phyloP scores from a whole-genome alignment of 2,113 vertebrate species.

The Peromyscus maniculatus region DNA sequence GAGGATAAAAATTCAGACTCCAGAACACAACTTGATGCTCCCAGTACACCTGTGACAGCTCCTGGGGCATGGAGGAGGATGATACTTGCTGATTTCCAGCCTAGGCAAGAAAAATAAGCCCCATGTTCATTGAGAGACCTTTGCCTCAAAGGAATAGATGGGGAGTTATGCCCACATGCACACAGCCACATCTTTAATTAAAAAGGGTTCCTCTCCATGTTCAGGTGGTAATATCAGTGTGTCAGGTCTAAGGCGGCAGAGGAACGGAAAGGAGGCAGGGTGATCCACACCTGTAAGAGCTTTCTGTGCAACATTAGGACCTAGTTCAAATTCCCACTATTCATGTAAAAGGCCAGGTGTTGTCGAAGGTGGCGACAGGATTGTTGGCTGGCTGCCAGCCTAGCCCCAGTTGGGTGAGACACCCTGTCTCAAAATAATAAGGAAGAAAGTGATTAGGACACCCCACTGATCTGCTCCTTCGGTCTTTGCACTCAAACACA shows the following conservation, averaged over 20 bases:
- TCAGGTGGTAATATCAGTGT: not conserved
- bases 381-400: not conserved
- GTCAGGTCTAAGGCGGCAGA: not conserved
- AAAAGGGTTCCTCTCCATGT: not conserved
- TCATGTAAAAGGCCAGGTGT: not conserved
- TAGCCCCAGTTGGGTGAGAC: not conserved
- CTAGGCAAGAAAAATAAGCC: not conserved
- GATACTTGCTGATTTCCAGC: not conserved
- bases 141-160: not conserved
- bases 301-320: not conserved
- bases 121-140: no score
- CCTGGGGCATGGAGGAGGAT: not conserved
- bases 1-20: not conserved
- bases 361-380: not conserved
- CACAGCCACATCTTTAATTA: not conserved
- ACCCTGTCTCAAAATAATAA: not conserved
- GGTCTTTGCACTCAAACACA: not conserved
- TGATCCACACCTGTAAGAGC: not conserved
- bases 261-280: not conserved
- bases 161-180: not conserved
- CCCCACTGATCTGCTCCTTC: not conserved
- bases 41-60: not conserved
- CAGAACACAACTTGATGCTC: not conserved
- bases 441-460: not conserved
- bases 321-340: not conserved